Conservation (phyloP, 2,888 invertebrate species). For the Marronus borbonicus region DNA sequence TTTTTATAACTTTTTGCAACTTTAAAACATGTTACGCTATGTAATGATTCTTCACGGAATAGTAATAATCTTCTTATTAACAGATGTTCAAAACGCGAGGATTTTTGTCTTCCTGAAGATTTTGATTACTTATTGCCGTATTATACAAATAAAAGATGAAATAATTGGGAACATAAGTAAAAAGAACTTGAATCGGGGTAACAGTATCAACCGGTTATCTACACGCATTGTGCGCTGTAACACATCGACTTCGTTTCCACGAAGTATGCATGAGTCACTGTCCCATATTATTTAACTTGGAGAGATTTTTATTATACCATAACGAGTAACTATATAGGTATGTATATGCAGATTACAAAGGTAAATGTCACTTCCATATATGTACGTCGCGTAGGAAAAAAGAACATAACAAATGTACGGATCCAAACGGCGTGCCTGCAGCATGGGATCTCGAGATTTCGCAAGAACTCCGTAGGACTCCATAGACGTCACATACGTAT, state of each 20-base stretch:
- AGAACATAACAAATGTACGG: constrained; percentile 14
- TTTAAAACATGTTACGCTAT: too few species aligned
- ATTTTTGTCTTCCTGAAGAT: too few species aligned
- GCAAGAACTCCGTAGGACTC: constrained; percentile 14
- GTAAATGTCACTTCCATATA: constrained; percentile 43
- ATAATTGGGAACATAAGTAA: not conserved
- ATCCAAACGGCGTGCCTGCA: not conserved
- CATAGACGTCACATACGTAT: too few species aligned
- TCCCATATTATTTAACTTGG: constrained; percentile 30
- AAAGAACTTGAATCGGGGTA: constrained; percentile 8
- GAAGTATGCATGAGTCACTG: constrained; percentile 28
- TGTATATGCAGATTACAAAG: constrained; percentile 38
- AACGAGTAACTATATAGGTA: constrained; percentile 22
- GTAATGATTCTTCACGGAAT: too few species aligned
- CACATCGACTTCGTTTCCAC: constrained; percentile 14
- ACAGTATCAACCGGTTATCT: constrained; percentile 27
- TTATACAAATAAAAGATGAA: not conserved
- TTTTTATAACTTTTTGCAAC: too few species aligned
- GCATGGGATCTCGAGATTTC: constrained; percentile 12
- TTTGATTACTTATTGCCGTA: too few species aligned
- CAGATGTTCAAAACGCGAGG: too few species aligned
- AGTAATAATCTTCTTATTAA: too few species aligned
- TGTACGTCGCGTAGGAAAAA: constrained; percentile 1
- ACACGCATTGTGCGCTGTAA: constrained; percentile 15
- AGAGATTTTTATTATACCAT: constrained; percentile 40